phyloP scores from a whole-genome alignment of 2,888 invertebrate genomes.

The Liopterus haemorrhoidalis region DNA sequence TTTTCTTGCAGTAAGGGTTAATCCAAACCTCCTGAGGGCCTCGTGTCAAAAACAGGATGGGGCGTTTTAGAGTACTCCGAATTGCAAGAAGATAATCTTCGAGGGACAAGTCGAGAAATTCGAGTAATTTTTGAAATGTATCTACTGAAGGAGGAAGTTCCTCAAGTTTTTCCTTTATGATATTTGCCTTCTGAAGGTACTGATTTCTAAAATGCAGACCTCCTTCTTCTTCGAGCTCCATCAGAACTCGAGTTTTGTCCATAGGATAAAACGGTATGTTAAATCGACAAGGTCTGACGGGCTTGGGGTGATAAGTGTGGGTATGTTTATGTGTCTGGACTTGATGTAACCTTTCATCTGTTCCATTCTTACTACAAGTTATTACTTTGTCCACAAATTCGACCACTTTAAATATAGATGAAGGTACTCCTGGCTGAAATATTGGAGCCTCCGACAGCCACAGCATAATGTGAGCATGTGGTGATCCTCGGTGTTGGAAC shows the following conservation, averaged over 20 bases:
- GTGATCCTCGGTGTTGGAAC: slow-evolving; percentile 36
- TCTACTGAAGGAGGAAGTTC: too few relatives aligned
- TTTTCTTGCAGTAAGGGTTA: slow-evolving; percentile 29
- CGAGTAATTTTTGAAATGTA: slow-evolving; percentile 19
- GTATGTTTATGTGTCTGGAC: slow-evolving; percentile 30
- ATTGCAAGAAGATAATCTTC: slow-evolving; percentile 28
- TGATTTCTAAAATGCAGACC: slow-evolving; percentile 1
- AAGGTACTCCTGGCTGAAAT: too few relatives aligned
- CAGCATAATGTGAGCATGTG: slow-evolving; percentile 34
- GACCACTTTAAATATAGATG: too few relatives aligned
- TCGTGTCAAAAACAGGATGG: slow-evolving; percentile 24
- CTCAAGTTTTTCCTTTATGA: too few relatives aligned
- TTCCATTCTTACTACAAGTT: slow-evolving; percentile 26
- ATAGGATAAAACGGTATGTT: slow-evolving; percentile 29
- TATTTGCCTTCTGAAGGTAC: too few relatives aligned
- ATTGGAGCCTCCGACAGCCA: slow-evolving; percentile 35
- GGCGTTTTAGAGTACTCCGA: slow-evolving; percentile 16
- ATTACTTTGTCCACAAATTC: slow-evolving; percentile 28
- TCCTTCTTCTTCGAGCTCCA: slow-evolving; percentile 3
- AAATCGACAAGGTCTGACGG: slow-evolving; percentile 28
- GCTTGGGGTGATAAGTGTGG: slow-evolving; percentile 27
- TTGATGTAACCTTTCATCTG: slow-evolving; percentile 18
- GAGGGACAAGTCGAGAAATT: slow-evolving; percentile 8
- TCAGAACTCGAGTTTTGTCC: slow-evolving; percentile 22
- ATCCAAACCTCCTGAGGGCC: slow-evolving; percentile 21